These are phyloP conservation scores for Blastobasis adustella DNA, from an alignment of 2,888 invertebrate genomes.

Conservation along the genomic window DNA sequence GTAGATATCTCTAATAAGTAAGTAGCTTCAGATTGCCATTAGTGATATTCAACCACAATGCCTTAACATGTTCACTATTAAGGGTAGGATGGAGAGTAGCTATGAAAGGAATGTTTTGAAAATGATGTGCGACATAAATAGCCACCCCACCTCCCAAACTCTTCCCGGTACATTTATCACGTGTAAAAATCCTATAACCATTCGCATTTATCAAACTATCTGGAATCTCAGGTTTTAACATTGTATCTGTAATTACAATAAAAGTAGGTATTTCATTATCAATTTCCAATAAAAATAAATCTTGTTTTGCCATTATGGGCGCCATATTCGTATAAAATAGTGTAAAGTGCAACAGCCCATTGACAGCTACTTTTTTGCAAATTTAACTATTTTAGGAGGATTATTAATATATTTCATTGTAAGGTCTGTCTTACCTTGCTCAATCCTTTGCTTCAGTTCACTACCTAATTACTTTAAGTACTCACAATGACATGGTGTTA, in stretches of 20 bases:
- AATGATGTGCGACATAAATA: constrained; percentile 3
- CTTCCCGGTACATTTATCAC: constrained; percentile 3
- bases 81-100: constrained; percentile 3
- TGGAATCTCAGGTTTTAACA: constrained; percentile 1
- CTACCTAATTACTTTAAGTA: constrained; percentile 2
- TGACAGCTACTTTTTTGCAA: constrained; percentile 1
- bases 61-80: constrained; percentile 1
- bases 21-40: constrained; percentile 2
- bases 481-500: constrained; percentile 5
- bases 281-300: constrained; percentile 5
- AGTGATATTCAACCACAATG: constrained; percentile 3
- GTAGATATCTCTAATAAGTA: constrained; percentile 2
- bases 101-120: neutral
- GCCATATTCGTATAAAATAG: constrained; percentile 10
- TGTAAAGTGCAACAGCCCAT: neutral
- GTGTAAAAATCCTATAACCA: constrained; percentile 4
- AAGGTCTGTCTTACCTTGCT: constrained; percentile 2
- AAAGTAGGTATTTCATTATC: constrained; percentile 7
- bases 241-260: constrained; percentile 7
- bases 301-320: constrained; percentile 9
- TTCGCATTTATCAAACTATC: constrained; percentile 4
- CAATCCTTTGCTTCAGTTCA: constrained; percentile 1
- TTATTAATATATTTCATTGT: constrained; percentile 5
- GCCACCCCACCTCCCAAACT: constrained; percentile 8
- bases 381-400: constrained; percentile 3